Evolutionary conservation across 2,797 vertebrate species (phyloP).

Genomic region (Catharus ustulatus): DNA sequence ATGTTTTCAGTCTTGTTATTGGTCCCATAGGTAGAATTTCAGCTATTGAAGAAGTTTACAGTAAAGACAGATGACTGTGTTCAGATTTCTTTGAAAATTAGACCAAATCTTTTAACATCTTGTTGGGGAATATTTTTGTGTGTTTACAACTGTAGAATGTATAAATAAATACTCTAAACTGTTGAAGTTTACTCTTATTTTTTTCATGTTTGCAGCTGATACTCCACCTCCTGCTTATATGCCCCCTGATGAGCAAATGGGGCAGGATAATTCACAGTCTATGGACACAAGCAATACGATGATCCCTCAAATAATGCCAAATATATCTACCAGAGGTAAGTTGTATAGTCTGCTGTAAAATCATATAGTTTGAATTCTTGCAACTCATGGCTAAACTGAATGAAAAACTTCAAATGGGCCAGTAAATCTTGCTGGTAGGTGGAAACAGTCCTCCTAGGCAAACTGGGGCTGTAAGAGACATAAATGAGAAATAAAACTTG

Average conservation of each 20-base stretch:
- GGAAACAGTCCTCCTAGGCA: not conserved
- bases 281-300: constrained; percentile 82
- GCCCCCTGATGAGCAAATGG: constrained; percentile 83
- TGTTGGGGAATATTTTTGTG: not conserved
- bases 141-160: not conserved
- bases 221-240: constrained; percentile 83
- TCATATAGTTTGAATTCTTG: not conserved
- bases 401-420: not conserved
- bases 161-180: not conserved
- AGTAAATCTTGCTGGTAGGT: not conserved
- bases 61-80: not conserved
- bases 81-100: not conserved
- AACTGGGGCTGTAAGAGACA: not conserved
- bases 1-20: not conserved
- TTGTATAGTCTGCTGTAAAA: not conserved
- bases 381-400: not conserved
- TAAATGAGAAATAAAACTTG: not conserved
- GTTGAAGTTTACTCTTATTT: not conserved
- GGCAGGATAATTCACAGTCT: constrained; percentile 79
- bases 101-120: not conserved
- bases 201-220: constrained; percentile 71
- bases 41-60: not conserved
- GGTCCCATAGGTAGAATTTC: not conserved
- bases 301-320: constrained; percentile 81
- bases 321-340: constrained; percentile 79